Evolutionary conservation across 2,888 invertebrate genomes (phyloP).

Genomic region (Diploptera punctata): DNA sequence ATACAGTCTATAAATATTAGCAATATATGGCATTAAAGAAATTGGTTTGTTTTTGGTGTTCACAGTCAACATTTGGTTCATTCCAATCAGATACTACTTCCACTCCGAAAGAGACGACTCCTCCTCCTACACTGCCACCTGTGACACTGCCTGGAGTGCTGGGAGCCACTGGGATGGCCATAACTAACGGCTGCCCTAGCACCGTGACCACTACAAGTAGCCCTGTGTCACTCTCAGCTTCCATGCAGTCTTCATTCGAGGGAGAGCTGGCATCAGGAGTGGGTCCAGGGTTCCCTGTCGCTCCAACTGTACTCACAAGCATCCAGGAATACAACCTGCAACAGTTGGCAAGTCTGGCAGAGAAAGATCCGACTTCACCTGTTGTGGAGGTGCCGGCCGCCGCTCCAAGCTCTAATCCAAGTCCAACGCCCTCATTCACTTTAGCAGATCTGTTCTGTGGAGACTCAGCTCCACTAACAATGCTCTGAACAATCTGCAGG

Average conservation of each 20-base stretch:
- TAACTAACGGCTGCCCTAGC: constrained; percentile 52
- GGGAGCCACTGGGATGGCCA: constrained; percentile 26
- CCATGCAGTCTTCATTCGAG: constrained; percentile 80
- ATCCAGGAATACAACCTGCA: constrained; percentile 89
- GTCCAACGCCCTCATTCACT: constrained; percentile 63
- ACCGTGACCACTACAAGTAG: constrained; percentile 69
- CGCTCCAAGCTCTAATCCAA: constrained; percentile 62
- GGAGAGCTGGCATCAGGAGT: constrained; percentile 62
- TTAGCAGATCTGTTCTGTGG: constrained; percentile 80
- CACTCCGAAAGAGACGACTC: constrained; percentile 58
- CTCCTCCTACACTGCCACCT: constrained; percentile 58
- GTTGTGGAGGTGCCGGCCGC: constrained; percentile 32
- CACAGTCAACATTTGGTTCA: constrained; percentile 73
- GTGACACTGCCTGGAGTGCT: constrained; percentile 50
- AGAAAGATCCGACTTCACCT: constrained; percentile 57
- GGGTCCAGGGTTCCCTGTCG: constrained; percentile 53
- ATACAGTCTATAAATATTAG: no score
- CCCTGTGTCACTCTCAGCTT: constrained; percentile 70
- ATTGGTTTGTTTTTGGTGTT: constrained; percentile 22
- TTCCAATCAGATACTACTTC: constrained; percentile 69
- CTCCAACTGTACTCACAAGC: constrained; percentile 62
- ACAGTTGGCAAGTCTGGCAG: constrained; percentile 82
- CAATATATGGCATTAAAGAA: no score
- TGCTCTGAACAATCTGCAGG: constrained; percentile 88
- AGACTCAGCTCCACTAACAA: constrained; percentile 71